These are phyloP conservation scores for Aythya baeri DNA, from an alignment of 2,113 vertebrate genomes.

Conservation along the genomic window DNA sequence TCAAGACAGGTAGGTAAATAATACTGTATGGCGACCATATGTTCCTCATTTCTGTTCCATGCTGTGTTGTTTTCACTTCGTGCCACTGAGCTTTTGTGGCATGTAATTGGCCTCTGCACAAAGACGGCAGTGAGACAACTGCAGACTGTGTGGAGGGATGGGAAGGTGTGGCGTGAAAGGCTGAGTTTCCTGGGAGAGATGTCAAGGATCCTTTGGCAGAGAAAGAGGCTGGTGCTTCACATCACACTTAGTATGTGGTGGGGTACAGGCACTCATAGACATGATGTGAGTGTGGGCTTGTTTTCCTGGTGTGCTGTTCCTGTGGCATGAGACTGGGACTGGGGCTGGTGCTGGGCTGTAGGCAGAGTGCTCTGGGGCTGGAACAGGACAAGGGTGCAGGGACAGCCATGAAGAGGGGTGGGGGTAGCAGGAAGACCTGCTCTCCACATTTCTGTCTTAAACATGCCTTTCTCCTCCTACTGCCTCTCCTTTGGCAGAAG, in stretches of 20 bases:
- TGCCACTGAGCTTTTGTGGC: neutral
- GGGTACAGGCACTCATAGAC: neutral
- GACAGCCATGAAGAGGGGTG: neutral
- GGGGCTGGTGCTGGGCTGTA: neutral
- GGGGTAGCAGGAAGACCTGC: neutral
- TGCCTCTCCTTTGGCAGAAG: neutral
- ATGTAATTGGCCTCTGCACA: neutral
- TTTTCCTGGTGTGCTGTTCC: neutral
- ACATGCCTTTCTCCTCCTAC: neutral
- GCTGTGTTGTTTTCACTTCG: neutral
- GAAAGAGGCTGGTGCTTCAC: neutral
- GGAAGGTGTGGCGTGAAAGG: accelerated
- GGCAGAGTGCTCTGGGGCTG: neutral
- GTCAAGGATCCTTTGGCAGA: neutral
- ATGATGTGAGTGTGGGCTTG: neutral
- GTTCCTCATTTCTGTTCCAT: neutral
- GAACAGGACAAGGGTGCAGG: accelerated
- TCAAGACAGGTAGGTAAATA: neutral
- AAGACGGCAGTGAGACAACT: neutral
- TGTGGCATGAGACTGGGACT: neutral
- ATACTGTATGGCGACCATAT: neutral
- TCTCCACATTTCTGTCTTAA: neutral
- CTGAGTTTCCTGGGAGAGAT: accelerated
- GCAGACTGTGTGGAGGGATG: neutral
- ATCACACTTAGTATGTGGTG: neutral